phyloP scores from a whole-genome alignment of 2,888 invertebrate species.

The Salticus scenicus region DNA sequence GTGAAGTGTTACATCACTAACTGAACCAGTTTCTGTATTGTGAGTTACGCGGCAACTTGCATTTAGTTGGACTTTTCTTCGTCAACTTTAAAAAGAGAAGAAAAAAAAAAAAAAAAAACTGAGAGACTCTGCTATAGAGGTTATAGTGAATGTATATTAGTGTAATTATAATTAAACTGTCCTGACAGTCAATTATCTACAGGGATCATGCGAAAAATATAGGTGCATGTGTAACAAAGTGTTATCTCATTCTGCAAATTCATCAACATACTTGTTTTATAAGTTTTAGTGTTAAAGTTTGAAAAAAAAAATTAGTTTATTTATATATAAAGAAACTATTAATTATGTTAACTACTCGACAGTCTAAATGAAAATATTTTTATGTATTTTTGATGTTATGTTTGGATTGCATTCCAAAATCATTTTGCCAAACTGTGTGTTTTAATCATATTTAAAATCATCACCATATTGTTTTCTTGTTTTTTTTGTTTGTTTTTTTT shows the following conservation, averaged over 20 bases:
- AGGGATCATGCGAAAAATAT: too few relatives aligned
- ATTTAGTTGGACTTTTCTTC: constrained; percentile 55
- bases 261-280: neutral
- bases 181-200: too few relatives aligned
- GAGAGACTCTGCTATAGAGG: constrained; percentile 26
- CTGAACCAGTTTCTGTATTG: neutral
- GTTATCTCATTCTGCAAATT: neutral
- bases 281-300: constrained; percentile 10
- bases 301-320: neutral
- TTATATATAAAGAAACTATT: constrained; percentile 15
- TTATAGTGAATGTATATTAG: constrained; percentile 32
- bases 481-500: constrained; percentile 35
- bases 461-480: constrained; percentile 35
- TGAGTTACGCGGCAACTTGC: constrained; percentile 42
- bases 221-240: neutral
- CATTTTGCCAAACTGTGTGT: constrained; percentile 49
- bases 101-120: neutral
- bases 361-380: constrained; percentile 18
- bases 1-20: neutral
- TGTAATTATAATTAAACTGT: constrained; percentile 32
- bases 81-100: constrained; percentile 20
- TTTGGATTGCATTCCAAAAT: constrained; percentile 50
- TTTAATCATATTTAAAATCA: constrained; percentile 24
- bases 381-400: constrained; percentile 22
- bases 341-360: constrained; percentile 6